phyloP scores from a whole-genome alignment of 92 coral and sea anemone genomes.

The Zoanthus solanderi region DNA sequence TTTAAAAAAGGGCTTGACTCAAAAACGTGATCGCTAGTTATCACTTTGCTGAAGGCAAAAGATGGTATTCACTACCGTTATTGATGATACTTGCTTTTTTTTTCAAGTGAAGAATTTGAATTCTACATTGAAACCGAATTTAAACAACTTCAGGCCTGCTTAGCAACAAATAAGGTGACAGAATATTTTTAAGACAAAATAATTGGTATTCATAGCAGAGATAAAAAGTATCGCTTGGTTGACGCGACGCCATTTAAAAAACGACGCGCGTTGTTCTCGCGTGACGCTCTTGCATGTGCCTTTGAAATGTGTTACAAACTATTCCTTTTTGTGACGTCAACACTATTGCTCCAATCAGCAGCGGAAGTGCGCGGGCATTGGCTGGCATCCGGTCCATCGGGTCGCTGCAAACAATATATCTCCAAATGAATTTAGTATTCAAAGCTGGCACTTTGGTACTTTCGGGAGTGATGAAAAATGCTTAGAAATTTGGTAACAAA shows the following conservation, averaged over 20 bases:
- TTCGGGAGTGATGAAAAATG: conserved; percentile 43
- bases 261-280: conserved; percentile 54
- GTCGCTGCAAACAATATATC: conserved; percentile 58
- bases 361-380: conserved; percentile 89
- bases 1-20: neutral
- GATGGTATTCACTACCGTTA: conserved; percentile 6
- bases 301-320: conserved; percentile 77
- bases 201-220: conserved; percentile 34
- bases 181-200: neutral
- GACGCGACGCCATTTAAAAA: conserved; percentile 53
- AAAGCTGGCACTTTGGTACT: conserved; percentile 49
- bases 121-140: neutral
- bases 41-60: conserved; percentile 20
- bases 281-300: conserved; percentile 54
- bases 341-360: conserved; percentile 79
- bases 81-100: conserved; percentile 1
- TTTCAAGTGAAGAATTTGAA: neutral
- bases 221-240: conserved; percentile 41
- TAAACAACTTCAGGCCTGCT: conserved; percentile 13
- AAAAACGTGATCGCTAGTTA: conserved; percentile 24
- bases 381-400: conserved; percentile 94
- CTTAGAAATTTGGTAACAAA: conserved; percentile 21
- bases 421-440: conserved; percentile 48
- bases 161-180: conserved; percentile 35
- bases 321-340: conserved; percentile 78